Conservation (phyloP, 2,797 vertebrate genomes). For the Rhinogobio ventralis region DNA sequence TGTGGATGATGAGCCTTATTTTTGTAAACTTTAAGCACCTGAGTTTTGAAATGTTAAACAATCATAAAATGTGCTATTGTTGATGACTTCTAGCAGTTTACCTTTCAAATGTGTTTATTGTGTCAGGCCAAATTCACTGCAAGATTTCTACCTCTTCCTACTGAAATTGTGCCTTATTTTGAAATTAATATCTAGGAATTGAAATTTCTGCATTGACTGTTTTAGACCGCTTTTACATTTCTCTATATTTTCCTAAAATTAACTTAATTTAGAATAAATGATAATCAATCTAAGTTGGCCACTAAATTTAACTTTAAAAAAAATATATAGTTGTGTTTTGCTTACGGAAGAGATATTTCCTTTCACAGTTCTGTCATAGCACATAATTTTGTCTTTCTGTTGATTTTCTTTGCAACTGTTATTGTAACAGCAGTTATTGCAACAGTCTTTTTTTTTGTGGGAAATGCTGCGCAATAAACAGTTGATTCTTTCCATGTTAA, state of each 20-base stretch:
- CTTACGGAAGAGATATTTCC: neutral
- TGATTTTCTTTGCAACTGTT: slow-evolving; percentile 1
- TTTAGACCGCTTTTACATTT: slow-evolving; percentile 4
- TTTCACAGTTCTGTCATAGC: slow-evolving; percentile 8
- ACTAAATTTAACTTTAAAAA: neutral
- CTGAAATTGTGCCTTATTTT: slow-evolving; percentile 43
- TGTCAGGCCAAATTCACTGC: slow-evolving; percentile 26
- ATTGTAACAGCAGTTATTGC: slow-evolving; percentile 5
- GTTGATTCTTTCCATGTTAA: slow-evolving; percentile 14
- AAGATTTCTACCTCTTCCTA: slow-evolving; percentile 36
- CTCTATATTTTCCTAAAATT: neutral
- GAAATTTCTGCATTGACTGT: neutral
- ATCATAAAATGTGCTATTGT: slow-evolving; percentile 4
- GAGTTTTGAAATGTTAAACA: slow-evolving; percentile 27
- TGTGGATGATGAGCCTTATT: slow-evolving; percentile 23
- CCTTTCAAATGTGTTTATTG: slow-evolving; percentile 3
- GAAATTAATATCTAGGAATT: neutral
- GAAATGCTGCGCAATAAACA: slow-evolving; percentile 49
- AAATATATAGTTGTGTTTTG: neutral
- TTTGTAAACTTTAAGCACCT: slow-evolving; percentile 41
- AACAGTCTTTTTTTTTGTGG: neutral
- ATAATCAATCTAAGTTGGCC: neutral
- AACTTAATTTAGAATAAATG: neutral
- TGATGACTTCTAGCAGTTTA: neutral
- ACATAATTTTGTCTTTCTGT: slow-evolving; percentile 4